Conservation (phyloP, 2,888 invertebrate genomes). For the Himalopsyche tibetana region DNA sequence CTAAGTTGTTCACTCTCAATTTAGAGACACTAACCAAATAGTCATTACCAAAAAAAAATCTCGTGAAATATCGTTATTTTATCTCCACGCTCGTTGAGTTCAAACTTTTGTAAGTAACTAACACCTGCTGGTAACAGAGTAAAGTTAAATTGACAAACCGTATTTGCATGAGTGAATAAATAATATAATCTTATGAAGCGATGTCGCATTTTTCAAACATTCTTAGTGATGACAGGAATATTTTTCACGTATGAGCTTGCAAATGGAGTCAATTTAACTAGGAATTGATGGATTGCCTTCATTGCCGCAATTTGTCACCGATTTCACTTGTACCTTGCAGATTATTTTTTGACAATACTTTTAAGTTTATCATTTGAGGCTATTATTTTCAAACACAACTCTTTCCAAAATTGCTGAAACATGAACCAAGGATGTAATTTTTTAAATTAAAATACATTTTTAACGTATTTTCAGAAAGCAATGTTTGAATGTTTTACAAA, state of each 20-base stretch:
- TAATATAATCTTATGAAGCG: background rate
- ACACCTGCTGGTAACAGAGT: background rate
- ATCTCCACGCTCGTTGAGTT: background rate
- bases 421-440: too few relatives aligned
- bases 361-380: background rate
- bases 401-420: too few relatives aligned
- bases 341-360: background rate
- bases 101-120: background rate
- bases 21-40: too few relatives aligned
- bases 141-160: background rate
- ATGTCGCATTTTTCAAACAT: background rate
- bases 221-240: background rate
- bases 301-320: background rate
- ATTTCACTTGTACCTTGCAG: background rate
- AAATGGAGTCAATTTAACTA: background rate
- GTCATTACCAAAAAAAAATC: too few relatives aligned
- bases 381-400: too few relatives aligned
- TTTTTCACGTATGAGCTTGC: constrained; percentile 17
- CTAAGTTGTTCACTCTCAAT: too few relatives aligned
- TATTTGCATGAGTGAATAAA: background rate
- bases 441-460: too few relatives aligned
- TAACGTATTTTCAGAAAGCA: too few relatives aligned
- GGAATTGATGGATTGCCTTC: background rate
- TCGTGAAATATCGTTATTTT: background rate
- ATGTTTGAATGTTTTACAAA: too few relatives aligned